Evolutionary conservation across 2,888 invertebrate species (phyloP).

Genomic region (Conistra vaccinii): DNA sequence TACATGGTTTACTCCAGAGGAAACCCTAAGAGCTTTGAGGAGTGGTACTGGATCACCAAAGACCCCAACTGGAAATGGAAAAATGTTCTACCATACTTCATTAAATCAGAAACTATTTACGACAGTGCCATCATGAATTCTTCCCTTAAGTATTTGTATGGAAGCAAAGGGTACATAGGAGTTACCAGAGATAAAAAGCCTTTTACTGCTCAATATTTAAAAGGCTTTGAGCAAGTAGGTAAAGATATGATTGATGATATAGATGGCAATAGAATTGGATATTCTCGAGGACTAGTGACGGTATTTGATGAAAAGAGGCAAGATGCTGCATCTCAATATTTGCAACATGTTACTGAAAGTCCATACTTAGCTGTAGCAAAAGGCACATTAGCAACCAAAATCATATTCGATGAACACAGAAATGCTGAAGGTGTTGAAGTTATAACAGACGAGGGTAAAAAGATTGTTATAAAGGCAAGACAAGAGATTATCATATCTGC

Average conservation of each 20-base stretch:
- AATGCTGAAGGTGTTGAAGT: slow-evolving; percentile 56
- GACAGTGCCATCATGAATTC: slow-evolving; percentile 43
- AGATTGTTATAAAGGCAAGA: slow-evolving; percentile 53
- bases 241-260: slow-evolving; percentile 41
- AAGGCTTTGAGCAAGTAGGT: slow-evolving; percentile 50
- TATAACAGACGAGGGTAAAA: slow-evolving; percentile 45
- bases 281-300: slow-evolving; percentile 31
- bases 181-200: slow-evolving; percentile 41
- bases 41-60: slow-evolving; percentile 47
- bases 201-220: slow-evolving; percentile 29
- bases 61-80: slow-evolving; percentile 53
- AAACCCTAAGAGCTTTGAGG: slow-evolving; percentile 35
- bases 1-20: slow-evolving; percentile 56
- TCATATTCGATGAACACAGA: slow-evolving; percentile 53
- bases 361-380: slow-evolving; percentile 42
- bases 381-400: slow-evolving; percentile 55
- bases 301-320: slow-evolving; percentile 35
- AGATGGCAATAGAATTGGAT: slow-evolving; percentile 51
- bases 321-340: slow-evolving; percentile 47
- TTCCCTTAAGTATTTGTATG: slow-evolving; percentile 22
- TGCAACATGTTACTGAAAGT: slow-evolving; percentile 29
- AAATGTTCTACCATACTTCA: slow-evolving; percentile 56
- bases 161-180: slow-evolving; percentile 52
- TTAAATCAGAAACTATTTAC: slow-evolving; percentile 49
- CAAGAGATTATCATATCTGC: slow-evolving; percentile 79